Conservation (phyloP, 2,113 vertebrate species). For the Calidris pygmaea region DNA sequence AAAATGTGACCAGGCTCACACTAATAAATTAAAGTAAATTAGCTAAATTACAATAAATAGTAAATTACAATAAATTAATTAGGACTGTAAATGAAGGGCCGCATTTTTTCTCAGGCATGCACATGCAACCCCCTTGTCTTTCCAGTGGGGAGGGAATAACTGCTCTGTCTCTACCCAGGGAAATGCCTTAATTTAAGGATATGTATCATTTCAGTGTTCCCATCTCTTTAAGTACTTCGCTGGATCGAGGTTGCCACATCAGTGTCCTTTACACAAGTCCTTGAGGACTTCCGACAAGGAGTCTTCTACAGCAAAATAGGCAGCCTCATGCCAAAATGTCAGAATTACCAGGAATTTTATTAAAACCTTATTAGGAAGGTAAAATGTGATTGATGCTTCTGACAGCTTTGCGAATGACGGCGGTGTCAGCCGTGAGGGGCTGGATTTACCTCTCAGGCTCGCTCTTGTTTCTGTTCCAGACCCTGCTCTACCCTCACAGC, state of each 20-base stretch:
- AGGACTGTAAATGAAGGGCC: not conserved
- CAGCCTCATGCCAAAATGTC: not conserved
- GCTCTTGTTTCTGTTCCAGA: not conserved
- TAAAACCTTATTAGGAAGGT: not conserved
- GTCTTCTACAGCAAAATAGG: not conserved
- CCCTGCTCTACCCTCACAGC: not conserved
- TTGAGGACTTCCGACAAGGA: not conserved
- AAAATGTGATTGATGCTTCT: not conserved
- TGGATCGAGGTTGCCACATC: not conserved
- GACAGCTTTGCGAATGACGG: not conserved
- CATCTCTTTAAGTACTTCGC: not conserved
- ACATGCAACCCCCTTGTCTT: not conserved
- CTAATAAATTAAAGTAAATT: slow-evolving; percentile 15
- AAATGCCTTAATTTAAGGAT: not conserved
- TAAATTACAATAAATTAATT: not conserved
- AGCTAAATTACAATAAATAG: not conserved
- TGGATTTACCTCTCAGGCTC: not conserved
- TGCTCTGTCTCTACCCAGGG: not conserved
- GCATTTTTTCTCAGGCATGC: not conserved
- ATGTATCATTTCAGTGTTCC: not conserved
- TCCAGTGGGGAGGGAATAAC: not conserved
- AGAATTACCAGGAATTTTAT: not conserved
- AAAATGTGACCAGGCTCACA: not conserved
- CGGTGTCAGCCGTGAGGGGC: not conserved
- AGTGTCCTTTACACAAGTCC: not conserved